Conservation (phyloP, 2,888 invertebrate genomes). For the Dermolepida albohirtum region DNA sequence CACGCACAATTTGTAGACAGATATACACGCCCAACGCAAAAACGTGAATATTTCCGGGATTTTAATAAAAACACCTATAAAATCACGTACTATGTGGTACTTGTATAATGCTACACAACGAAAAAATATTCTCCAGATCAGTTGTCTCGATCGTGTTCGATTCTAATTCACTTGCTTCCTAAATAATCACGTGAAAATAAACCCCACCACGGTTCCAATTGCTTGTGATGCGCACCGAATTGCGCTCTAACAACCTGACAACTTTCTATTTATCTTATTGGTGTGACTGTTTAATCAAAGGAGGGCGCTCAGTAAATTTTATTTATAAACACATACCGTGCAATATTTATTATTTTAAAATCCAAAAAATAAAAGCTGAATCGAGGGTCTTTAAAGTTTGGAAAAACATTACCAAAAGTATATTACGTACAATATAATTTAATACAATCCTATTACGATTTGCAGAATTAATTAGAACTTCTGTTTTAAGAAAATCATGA, state of each 20-base stretch:
- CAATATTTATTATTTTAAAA: too few relatives aligned
- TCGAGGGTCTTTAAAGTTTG: too few relatives aligned
- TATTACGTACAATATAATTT: not conserved
- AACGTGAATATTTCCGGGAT: too few relatives aligned
- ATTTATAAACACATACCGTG: slow-evolving; percentile 5
- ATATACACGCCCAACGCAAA: too few relatives aligned
- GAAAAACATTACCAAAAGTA: too few relatives aligned
- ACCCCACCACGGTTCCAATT: slow-evolving; percentile 17
- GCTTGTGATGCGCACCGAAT: slow-evolving; percentile 30
- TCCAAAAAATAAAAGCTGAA: too few relatives aligned
- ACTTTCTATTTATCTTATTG: slow-evolving; percentile 34
- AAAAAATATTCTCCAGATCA: not conserved
- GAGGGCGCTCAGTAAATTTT: slow-evolving; percentile 14
- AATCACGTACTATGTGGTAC: not conserved
- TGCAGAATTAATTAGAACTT: too few relatives aligned
- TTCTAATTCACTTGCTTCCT: slow-evolving; percentile 3
- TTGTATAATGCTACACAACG: not conserved
- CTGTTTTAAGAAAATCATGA: too few relatives aligned
- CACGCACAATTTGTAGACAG: slow-evolving; percentile 4
- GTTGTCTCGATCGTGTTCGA: not conserved
- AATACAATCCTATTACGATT: not conserved
- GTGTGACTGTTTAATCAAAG: not conserved
- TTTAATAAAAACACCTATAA: too few relatives aligned
- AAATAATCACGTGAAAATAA: slow-evolving; percentile 33
- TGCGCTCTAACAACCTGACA: slow-evolving; percentile 18